Percentiles rank a stretch among this genome's conserved stretches.
phyloP scores from a whole-genome alignment of 2,797 vertebrate genomes.

The Tragopan temminckii region DNA sequence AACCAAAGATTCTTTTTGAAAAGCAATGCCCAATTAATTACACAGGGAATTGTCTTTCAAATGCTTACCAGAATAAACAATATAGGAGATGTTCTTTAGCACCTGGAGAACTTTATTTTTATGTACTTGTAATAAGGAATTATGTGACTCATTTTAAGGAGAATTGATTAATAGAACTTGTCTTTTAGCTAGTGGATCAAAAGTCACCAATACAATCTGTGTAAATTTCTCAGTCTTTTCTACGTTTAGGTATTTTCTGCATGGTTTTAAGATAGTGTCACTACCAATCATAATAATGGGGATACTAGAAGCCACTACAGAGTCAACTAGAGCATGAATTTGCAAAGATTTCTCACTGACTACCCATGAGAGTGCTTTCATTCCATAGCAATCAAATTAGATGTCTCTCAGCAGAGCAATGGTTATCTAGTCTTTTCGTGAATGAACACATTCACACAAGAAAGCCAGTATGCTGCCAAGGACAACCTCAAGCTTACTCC shows the following conservation, averaged over 20 bases:
- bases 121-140: slow-evolving; percentile 6
- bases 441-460: rapidly evolving
- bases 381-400: background rate
- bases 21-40: slow-evolving; percentile 20
- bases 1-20: slow-evolving; percentile 25
- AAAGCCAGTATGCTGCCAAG: background rate
- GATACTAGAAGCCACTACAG: background rate
- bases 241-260: background rate
- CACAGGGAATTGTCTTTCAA: slow-evolving; percentile 21
- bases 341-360: rapidly evolving
- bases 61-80: background rate
- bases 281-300: background rate
- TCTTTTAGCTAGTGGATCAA: background rate
- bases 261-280: background rate
- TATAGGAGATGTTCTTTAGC: background rate
- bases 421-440: background rate
- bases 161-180: slow-evolving; percentile 24
- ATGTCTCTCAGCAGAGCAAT: background rate
- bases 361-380: background rate
- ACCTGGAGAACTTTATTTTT: slow-evolving; percentile 26
- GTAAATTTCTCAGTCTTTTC: background rate
- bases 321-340: background rate
- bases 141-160: background rate
- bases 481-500: background rate
- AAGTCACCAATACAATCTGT: background rate